A percentile compares a stretch with the other conserved stretches of the same genome.
Conservation (phyloP, 2,888 invertebrate species). For the Barypeithes pellucidus region DNA sequence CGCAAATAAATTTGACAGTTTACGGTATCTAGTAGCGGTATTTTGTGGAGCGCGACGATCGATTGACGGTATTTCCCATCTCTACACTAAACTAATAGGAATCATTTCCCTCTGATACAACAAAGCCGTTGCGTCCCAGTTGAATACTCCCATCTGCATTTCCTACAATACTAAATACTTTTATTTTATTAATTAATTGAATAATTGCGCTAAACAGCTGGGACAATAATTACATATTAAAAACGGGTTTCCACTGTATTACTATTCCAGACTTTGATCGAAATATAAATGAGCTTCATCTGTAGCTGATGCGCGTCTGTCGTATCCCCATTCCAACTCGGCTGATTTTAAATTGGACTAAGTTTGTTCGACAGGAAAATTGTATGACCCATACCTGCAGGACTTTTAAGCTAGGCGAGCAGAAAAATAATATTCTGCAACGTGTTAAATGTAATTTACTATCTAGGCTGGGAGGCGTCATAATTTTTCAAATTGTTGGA, state of each 20-base stretch:
- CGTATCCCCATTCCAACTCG: slow-evolving; percentile 59
- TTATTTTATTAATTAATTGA: too few species aligned
- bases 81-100: too few species aligned
- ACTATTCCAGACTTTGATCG: not conserved
- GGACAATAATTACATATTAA: too few species aligned
- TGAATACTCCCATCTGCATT: too few species aligned
- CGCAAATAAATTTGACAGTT: too few species aligned
- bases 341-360: slow-evolving; percentile 62
- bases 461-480: slow-evolving; percentile 34
- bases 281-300: slow-evolving; percentile 33
- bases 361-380: slow-evolving; percentile 61
- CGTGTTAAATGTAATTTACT: slow-evolving; percentile 28
- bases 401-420: slow-evolving; percentile 36
- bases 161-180: too few species aligned
- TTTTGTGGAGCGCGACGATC: too few species aligned
- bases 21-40: too few species aligned
- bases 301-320: slow-evolving; percentile 54
- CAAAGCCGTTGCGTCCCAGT: too few species aligned
- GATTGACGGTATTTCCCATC: too few species aligned
- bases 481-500: slow-evolving; percentile 14
- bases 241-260: not conserved
- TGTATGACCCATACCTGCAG: slow-evolving; percentile 55
- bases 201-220: too few species aligned
- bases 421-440: slow-evolving; percentile 41
- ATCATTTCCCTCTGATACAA: too few species aligned